phyloP scores from a whole-genome alignment of 2,888 invertebrate species.

The Caenorhabditis sp. region DNA sequence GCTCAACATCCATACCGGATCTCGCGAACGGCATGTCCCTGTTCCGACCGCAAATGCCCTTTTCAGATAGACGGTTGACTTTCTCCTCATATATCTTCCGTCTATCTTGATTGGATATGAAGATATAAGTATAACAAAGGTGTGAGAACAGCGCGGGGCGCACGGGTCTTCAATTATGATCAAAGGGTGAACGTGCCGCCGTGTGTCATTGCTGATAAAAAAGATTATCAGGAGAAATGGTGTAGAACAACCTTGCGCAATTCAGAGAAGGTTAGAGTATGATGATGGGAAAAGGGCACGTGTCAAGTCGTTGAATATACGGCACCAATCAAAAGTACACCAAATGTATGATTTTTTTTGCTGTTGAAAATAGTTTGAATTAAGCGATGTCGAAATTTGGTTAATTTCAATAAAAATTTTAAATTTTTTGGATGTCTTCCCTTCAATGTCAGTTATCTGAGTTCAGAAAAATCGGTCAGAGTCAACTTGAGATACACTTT shows the following conservation, averaged over 20 bases:
- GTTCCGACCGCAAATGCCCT: constrained; percentile 17
- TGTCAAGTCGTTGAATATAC: too few species aligned
- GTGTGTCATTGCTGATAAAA: neutral
- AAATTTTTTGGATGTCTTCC: too few species aligned
- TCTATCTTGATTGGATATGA: constrained; percentile 24
- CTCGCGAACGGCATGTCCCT: constrained; percentile 1
- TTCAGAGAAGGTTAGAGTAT: neutral
- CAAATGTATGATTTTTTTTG: too few species aligned
- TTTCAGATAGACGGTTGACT: constrained; percentile 9
- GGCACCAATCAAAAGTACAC: too few species aligned
- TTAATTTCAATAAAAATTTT: too few species aligned
- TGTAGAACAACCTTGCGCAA: constrained; percentile 26
- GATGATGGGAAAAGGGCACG: too few species aligned
- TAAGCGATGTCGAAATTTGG: too few species aligned
- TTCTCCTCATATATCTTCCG: neutral
- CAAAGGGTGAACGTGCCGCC: constrained; percentile 23
- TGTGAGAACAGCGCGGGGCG: constrained; percentile 27
- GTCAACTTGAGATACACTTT: too few species aligned
- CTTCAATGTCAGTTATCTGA: too few species aligned
- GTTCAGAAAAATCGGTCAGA: too few species aligned
- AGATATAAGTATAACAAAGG: constrained; percentile 40
- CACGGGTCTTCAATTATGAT: constrained; percentile 34
- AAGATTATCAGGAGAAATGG: constrained; percentile 9
- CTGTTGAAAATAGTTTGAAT: too few species aligned
- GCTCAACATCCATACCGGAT: neutral